Percentiles rank a stretch among this genome's conserved stretches.
Conservation (phyloP, 2,888 invertebrate species). For the Cotesia congregata region DNA sequence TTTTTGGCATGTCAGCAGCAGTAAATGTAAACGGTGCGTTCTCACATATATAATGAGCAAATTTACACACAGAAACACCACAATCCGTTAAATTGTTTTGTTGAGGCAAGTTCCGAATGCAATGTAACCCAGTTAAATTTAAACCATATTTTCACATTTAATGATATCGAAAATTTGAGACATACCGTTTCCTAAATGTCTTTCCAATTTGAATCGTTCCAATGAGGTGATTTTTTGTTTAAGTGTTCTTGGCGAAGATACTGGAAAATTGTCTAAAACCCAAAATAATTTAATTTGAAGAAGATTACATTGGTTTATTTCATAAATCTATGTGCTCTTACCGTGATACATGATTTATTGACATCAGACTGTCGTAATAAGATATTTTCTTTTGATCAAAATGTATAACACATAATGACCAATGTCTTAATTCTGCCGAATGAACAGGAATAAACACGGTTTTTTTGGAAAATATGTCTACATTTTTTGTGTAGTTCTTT, state of each 20-base stretch:
- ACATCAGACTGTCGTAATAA: background rate
- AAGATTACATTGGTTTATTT: too few relatives aligned
- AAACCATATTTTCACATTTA: too few relatives aligned
- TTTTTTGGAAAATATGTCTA: background rate
- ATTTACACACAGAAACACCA: slow-evolving; percentile 10
- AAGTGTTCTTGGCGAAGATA: too few relatives aligned
- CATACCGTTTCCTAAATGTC: too few relatives aligned
- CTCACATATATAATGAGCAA: background rate
- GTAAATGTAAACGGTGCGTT: background rate
- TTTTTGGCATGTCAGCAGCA: background rate
- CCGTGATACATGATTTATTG: background rate
- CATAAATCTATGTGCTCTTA: background rate
- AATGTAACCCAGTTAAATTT: background rate
- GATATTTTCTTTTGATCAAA: background rate
- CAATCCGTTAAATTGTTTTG: slow-evolving; percentile 7
- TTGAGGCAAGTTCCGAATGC: slow-evolving; percentile 1
- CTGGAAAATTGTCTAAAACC: too few relatives aligned
- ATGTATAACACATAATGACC: background rate
- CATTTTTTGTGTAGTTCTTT: too few relatives aligned
- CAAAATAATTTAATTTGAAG: too few relatives aligned
- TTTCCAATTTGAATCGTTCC: too few relatives aligned
- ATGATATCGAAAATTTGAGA: too few relatives aligned
- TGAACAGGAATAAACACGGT: background rate
- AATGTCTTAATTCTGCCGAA: background rate
- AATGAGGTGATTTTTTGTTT: too few relatives aligned